A percentile compares a stretch with the other conserved stretches of the same genome.
Conservation (phyloP, 37 sponge, comb jelly and placozoan species). For the Spongilla lacustris region DNA sequence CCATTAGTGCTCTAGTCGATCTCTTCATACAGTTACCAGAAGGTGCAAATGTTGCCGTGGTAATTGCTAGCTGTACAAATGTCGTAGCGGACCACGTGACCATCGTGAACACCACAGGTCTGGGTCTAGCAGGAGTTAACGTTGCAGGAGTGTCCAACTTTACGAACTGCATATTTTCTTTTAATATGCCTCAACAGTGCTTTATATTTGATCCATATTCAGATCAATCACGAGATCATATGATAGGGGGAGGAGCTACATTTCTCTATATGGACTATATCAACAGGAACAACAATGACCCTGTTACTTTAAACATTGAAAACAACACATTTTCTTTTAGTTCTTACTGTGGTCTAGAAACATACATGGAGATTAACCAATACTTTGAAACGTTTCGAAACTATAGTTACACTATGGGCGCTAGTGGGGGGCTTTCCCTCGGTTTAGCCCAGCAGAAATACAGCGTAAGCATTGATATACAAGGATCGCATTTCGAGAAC, state of each 20-base stretch:
- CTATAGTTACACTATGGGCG: slow-evolving; percentile 19
- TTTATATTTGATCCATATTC: background rate
- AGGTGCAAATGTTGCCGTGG: slow-evolving; percentile 4
- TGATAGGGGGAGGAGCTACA: slow-evolving; percentile 49
- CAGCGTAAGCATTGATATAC: slow-evolving; percentile 13
- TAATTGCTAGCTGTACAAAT: slow-evolving; percentile 3
- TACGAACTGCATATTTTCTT: background rate
- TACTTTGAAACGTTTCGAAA: background rate
- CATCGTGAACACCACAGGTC: slow-evolving; percentile 29
- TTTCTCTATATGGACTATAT: slow-evolving; percentile 33
- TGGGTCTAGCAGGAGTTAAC: slow-evolving; percentile 55
- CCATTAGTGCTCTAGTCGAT: background rate
- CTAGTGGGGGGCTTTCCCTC: slow-evolving; percentile 64
- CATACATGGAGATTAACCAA: background rate
- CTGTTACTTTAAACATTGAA: background rate
- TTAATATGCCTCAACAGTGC: slow-evolving; percentile 1
- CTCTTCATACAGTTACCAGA: background rate
- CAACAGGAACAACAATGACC: background rate
- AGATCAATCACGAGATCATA: background rate
- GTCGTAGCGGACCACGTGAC: background rate
- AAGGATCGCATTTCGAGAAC: slow-evolving; percentile 14
- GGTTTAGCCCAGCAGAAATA: slow-evolving; percentile 29
- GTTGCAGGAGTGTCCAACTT: slow-evolving; percentile 23
- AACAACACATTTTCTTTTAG: slow-evolving; percentile 36
- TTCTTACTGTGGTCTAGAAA: slow-evolving; percentile 36